Percentiles rank a stretch among this genome's conserved stretches.
phyloP scores from a whole-genome alignment of 2,888 invertebrate genomes.

The Coelopa pilipes region DNA sequence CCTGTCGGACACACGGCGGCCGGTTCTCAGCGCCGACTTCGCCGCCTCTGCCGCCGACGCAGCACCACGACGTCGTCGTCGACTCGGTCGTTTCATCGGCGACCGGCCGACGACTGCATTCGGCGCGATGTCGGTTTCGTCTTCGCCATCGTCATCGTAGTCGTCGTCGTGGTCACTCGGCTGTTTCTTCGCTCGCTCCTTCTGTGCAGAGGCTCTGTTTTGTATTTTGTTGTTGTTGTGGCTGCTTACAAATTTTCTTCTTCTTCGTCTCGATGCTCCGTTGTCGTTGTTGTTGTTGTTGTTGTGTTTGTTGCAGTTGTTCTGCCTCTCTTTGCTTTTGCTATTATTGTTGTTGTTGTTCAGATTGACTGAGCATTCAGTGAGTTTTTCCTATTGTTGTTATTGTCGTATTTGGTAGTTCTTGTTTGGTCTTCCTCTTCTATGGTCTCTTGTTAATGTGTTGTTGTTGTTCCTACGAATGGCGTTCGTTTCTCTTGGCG shows the following conservation, averaged over 20 bases:
- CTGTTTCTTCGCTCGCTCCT: not conserved
- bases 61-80: too few relatives aligned
- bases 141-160: not conserved
- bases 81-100: too few relatives aligned
- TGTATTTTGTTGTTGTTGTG: not conserved
- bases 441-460: not conserved
- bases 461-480: not conserved
- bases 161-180: not conserved
- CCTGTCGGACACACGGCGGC: too few relatives aligned
- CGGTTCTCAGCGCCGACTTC: too few relatives aligned
- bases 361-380: slow-evolving; percentile 4
- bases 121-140: not conserved
- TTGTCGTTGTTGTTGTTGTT: slow-evolving; percentile 5
- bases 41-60: too few relatives aligned
- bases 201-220: not conserved
- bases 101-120: not conserved
- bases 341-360: not conserved
- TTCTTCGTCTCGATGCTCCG: not conserved
- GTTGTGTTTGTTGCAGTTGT: not conserved
- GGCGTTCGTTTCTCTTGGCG: not conserved
- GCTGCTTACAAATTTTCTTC: too few relatives aligned
- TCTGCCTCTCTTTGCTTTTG: too few relatives aligned
- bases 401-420: not conserved
- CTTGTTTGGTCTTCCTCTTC: not conserved
- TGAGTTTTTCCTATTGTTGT: slow-evolving; percentile 1